phyloP scores from a whole-genome alignment of 2,888 invertebrate genomes.

The Ectropis crepuscularia region DNA sequence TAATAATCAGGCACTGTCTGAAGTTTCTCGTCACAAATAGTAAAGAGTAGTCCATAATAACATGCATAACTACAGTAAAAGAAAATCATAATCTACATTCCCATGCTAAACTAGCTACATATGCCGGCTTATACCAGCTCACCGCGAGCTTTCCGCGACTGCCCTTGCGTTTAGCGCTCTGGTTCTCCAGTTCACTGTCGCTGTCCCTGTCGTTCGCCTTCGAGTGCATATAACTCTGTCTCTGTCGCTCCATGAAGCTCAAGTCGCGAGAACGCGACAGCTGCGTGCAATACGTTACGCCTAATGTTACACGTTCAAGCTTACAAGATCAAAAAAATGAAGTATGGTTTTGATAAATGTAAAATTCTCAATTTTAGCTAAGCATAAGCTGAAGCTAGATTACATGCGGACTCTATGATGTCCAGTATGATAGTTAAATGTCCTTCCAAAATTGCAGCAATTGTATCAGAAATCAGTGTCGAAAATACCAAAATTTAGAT shows the following conservation, averaged over 20 bases:
- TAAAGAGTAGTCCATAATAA: background rate
- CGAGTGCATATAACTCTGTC: slow-evolving; percentile 81
- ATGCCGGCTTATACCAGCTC: slow-evolving; percentile 83
- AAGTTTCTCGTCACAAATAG: no score
- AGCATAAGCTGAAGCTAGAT: slow-evolving; percentile 41
- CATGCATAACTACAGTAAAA: slow-evolving; percentile 20
- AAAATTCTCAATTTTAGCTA: slow-evolving; percentile 26
- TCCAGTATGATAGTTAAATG: background rate
- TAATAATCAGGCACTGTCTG: no score
- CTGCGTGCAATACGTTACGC: slow-evolving; percentile 75
- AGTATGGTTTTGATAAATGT: slow-evolving; percentile 5
- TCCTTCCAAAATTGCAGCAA: slow-evolving; percentile 8
- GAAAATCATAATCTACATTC: slow-evolving; percentile 56
- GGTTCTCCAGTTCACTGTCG: slow-evolving; percentile 93
- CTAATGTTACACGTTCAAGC: slow-evolving; percentile 60
- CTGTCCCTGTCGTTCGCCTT: slow-evolving; percentile 88
- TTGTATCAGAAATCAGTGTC: background rate
- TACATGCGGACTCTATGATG: slow-evolving; percentile 31
- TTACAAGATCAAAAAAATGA: slow-evolving; percentile 25
- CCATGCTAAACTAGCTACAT: slow-evolving; percentile 44
- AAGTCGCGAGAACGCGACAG: slow-evolving; percentile 78
- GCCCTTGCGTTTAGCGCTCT: slow-evolving; percentile 79
- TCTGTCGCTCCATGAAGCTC: slow-evolving; percentile 82
- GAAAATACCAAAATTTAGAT: no score
- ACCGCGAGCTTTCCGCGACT: slow-evolving; percentile 90